Base-by-base conservation (phyloP, 2,113 vertebrate species). In the Carettochelys insculpta region DNA sequence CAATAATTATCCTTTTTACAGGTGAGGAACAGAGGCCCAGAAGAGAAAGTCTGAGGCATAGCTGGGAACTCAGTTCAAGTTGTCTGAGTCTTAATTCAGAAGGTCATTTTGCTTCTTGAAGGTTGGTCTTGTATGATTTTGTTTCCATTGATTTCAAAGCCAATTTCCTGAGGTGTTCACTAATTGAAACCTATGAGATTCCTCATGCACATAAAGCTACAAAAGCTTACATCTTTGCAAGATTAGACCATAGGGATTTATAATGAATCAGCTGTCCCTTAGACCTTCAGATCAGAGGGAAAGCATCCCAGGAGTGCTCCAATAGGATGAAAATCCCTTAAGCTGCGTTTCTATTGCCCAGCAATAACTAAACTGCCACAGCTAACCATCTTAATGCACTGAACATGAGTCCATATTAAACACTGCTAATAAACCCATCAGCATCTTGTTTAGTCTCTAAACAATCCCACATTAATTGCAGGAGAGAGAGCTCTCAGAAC, bases 291-390 rank as follows among this genome's bases (percentile, higher is more conserved):
- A 9, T 22, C 82, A 93, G 91, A 75, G 48, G 3, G 11, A 48
- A 90, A 68, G 7, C 52, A 34, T 81, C 92, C 87, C 68, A 79
- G 75, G 75, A 53, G 86, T 86, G 19, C 78, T 50, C 58, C 50
- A n/a, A 4, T 27, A 53, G 61, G 16, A 10, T 27, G 12, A 76
- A 5, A 38, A 14, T 83, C 29, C 47, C 77, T 1, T 58, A 91
- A 86, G 81, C 16, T 58, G n/a, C 8, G 16, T 80, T 75, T 82
- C 77, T 77, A 89, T 61, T 88, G 54, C 53, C 10, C 22, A 79
- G 31, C 38, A 80, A n/a, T 80, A 78, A 14, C 86, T 84, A 91
- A 92, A 88, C 11, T 90, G 87, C 82, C 92, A 71, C 53, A 91
- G 76, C 68, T 91, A 89, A 92, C 34, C 52, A 82, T 88, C 81